Conservation (phyloP, 2,797 vertebrate genomes). For the Pseudomugil tenellus region DNA sequence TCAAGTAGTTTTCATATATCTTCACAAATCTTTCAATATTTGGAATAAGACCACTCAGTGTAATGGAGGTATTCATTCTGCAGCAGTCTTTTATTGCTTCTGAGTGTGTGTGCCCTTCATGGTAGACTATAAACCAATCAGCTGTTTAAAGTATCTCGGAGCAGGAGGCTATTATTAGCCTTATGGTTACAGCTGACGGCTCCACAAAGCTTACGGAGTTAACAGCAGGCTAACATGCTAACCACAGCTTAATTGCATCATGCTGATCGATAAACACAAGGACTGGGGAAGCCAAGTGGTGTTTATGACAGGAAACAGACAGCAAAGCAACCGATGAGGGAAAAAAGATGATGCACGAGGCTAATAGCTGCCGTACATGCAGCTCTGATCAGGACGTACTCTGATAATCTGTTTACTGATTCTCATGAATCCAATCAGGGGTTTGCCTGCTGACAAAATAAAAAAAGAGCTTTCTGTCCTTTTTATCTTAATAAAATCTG, state of each 20-base stretch:
- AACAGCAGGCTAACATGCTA: conserved; percentile 30
- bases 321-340: no score
- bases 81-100: conserved; percentile 26
- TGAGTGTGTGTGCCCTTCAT: conserved; percentile 48
- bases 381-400: not conserved
- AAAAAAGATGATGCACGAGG: no score
- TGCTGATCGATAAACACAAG: not conserved
- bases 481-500: no score
- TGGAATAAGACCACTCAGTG: not conserved
- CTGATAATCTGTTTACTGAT: conserved; percentile 14
- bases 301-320: no score
- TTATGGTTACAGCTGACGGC: conserved; percentile 44
- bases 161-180: conserved; percentile 63
- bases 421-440: conserved; percentile 2
- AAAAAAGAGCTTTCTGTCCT: not conserved
- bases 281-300: not conserved
- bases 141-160: conserved; percentile 50
- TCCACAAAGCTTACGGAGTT: conserved; percentile 9
- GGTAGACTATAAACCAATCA: conserved; percentile 67
- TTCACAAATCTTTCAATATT: no score
- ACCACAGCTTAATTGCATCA: not conserved
- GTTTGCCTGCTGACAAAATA: not conserved
- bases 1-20: not conserved
- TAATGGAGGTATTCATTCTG: conserved; percentile 1
- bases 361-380: not conserved